These are phyloP conservation scores for Ranitomeya imitator DNA, from an alignment of 2,113 vertebrate genomes.

Conservation along the genomic window DNA sequence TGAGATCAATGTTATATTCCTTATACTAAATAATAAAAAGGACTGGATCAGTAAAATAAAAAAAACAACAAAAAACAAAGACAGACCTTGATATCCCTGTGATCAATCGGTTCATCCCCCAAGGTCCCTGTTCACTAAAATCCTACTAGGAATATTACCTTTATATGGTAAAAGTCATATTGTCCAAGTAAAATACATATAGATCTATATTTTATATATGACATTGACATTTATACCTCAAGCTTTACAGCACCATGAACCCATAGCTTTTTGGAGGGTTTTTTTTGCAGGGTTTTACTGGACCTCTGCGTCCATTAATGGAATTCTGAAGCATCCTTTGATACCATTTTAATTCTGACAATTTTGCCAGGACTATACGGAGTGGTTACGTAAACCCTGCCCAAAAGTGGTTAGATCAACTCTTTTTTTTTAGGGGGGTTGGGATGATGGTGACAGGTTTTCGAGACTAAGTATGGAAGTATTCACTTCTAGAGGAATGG, in stretches of 20 bases:
- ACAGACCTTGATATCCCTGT: not conserved
- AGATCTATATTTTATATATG: not conserved
- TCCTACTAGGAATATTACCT: not conserved
- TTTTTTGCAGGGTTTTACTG: not conserved
- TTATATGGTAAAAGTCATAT: not conserved
- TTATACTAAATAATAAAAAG: not conserved
- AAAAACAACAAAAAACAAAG: not conserved
- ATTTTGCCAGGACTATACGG: no score
- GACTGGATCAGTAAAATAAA: not conserved
- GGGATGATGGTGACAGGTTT: no score
- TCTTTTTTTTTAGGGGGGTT: no score
- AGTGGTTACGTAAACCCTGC: no score
- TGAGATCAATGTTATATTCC: not conserved
- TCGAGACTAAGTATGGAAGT: not conserved
- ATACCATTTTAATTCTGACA: no score
- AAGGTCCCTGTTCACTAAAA: not conserved
- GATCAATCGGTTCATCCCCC: not conserved
- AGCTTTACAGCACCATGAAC: no score
- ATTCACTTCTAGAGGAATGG: not conserved
- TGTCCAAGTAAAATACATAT: not conserved
- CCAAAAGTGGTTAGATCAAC: no score
- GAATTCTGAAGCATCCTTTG: not conserved
- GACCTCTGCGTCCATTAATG: not conserved
- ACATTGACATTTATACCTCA: not conserved
- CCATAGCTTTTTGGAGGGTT: no score